Conservation (phyloP, 2,113 vertebrate genomes). For the Canis aureus region DNA sequence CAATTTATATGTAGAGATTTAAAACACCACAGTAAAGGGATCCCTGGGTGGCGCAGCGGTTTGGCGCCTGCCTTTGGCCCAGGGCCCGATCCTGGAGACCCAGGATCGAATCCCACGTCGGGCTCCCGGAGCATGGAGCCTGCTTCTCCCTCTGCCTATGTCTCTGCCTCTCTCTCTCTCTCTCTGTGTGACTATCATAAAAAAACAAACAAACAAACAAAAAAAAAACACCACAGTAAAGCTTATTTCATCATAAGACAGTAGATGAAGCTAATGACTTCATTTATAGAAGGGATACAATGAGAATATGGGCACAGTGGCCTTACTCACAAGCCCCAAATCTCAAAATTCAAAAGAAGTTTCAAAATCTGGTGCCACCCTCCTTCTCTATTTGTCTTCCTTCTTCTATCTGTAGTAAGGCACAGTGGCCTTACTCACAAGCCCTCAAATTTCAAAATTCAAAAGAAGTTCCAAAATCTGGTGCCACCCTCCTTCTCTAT, state of each 20-base stretch:
- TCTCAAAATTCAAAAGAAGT: background rate
- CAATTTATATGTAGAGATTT: background rate
- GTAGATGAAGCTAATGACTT: background rate
- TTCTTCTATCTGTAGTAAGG: background rate
- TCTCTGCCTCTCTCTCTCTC: too few relatives aligned
- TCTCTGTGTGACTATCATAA: too few relatives aligned
- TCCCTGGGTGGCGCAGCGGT: too few relatives aligned
- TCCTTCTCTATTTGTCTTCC: background rate
- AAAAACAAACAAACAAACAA: too few relatives aligned
- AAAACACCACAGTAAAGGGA: background rate
- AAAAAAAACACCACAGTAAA: background rate
- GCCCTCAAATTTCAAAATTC: too few relatives aligned
- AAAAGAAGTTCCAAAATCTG: slow-evolving; percentile 47
- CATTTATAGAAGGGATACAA: background rate
- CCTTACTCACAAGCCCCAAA: background rate
- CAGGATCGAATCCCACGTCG: too few relatives aligned
- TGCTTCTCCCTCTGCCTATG: too few relatives aligned
- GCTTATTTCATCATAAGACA: background rate
- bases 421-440: background rate
- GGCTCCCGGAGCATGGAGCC: too few relatives aligned
- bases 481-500: background rate
- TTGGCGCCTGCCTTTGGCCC: too few relatives aligned
- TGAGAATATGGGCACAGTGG: background rate
- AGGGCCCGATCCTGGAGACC: too few relatives aligned
- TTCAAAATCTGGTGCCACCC: background rate